Conservation (phyloP, 2,888 invertebrate species). For the Abrostola triplasia region DNA sequence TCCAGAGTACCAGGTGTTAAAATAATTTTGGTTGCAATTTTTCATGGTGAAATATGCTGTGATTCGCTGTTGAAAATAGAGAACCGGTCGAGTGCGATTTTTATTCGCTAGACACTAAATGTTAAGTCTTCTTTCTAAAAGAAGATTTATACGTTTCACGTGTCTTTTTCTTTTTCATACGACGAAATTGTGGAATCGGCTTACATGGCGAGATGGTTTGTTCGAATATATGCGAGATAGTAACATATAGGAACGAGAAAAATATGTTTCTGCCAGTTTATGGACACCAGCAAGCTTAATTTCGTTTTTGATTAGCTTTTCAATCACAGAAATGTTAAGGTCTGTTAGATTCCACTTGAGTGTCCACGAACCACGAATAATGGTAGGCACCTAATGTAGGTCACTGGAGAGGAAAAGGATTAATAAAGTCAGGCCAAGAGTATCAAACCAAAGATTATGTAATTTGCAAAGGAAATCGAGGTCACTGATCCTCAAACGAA, state of each 20-base stretch:
- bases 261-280: too few relatives aligned
- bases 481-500: slow-evolving; percentile 11
- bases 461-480: not conserved
- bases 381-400: too few relatives aligned
- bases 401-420: too few relatives aligned
- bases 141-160: not conserved
- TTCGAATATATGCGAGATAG: too few relatives aligned
- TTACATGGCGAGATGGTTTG: too few relatives aligned
- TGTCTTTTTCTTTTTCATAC: not conserved
- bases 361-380: too few relatives aligned
- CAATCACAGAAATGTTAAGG: too few relatives aligned
- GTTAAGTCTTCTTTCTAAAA: not conserved
- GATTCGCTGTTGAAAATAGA: slow-evolving; percentile 1
- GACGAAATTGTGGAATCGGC: too few relatives aligned
- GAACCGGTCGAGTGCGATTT: not conserved
- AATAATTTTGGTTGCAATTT: slow-evolving; percentile 21
- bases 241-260: too few relatives aligned
- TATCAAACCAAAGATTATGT: not conserved
- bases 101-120: not conserved
- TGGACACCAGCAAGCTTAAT: too few relatives aligned
- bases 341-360: not conserved
- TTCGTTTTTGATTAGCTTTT: too few relatives aligned
- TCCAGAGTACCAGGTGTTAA: slow-evolving; percentile 24
- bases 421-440: too few relatives aligned
- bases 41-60: slow-evolving; percentile 21